phyloP scores from a whole-genome alignment of 2,888 invertebrate genomes.

The Parasteatoda lunata region DNA sequence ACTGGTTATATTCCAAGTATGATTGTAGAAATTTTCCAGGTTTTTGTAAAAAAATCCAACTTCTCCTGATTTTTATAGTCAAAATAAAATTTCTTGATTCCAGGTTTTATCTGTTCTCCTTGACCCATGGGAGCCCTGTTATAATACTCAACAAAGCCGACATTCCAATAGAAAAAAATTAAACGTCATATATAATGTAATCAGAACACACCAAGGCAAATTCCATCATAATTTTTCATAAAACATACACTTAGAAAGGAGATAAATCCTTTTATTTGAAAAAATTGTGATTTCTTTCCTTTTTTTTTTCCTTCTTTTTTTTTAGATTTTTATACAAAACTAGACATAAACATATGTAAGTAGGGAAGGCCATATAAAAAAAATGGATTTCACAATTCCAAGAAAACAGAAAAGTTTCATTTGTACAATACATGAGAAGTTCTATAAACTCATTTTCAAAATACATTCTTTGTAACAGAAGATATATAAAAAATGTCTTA shows the following conservation, averaged over 20 bases:
- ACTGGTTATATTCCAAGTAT: too few species aligned
- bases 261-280: constrained; percentile 25
- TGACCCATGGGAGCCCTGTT: too few species aligned
- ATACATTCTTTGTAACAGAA: constrained; percentile 22
- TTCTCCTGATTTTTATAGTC: too few species aligned
- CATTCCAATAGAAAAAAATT: too few species aligned
- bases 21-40: too few species aligned
- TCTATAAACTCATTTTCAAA: constrained; percentile 13
- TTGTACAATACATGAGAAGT: constrained; percentile 1
- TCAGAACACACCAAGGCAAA: too few species aligned
- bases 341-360: constrained; percentile 46
- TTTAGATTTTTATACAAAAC: constrained; percentile 43
- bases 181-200: too few species aligned
- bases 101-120: too few species aligned
- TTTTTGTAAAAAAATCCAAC: too few species aligned
- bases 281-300: constrained; percentile 9
- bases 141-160: too few species aligned
- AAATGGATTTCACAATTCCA: constrained; percentile 15
- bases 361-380: constrained; percentile 52
- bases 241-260: not conserved
- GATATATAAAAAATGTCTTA: constrained; percentile 16
- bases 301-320: not conserved
- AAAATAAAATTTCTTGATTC: too few species aligned
- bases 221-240: too few species aligned
- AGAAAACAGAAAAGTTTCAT: constrained; percentile 15